Evolutionary conservation across 2,113 vertebrate genomes (phyloP).

Genomic region (Ciconia boyciana): DNA sequence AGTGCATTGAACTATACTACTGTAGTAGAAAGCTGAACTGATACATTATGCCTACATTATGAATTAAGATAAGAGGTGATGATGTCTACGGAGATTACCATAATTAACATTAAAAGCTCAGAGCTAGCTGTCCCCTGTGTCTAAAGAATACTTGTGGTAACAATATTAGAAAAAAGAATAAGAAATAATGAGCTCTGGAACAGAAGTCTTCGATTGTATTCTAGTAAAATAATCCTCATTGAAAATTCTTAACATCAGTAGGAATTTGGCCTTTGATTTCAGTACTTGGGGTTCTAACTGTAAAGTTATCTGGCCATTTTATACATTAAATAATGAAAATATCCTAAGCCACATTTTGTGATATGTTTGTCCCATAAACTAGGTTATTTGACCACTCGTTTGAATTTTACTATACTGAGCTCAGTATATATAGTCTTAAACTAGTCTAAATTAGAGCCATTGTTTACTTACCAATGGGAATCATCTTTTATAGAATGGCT

Average conservation of each 20-base stretch:
- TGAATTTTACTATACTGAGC: background rate
- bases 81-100: background rate
- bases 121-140: background rate
- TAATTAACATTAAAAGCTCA: conserved; percentile 48
- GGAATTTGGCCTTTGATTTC: conserved; percentile 7
- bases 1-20: background rate
- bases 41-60: conserved; percentile 22
- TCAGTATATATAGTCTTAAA: background rate
- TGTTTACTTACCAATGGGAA: background rate
- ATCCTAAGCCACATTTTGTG: background rate
- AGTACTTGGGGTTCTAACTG: background rate
- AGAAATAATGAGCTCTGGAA: conserved; percentile 47
- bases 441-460: background rate
- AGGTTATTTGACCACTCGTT: background rate
- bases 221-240: conserved; percentile 28
- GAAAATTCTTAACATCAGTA: conserved; percentile 23
- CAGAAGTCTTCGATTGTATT: conserved; percentile 19
- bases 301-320: background rate
- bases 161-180: conserved; percentile 2
- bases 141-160: background rate
- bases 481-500: background rate
- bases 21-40: background rate
- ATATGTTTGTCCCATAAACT: background rate
- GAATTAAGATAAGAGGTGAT: conserved; percentile 30
- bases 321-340: conserved; percentile 22